These are phyloP conservation scores for Danionella cerebrum DNA, from an alignment of 2,113 vertebrate genomes.

Conservation along the genomic window DNA sequence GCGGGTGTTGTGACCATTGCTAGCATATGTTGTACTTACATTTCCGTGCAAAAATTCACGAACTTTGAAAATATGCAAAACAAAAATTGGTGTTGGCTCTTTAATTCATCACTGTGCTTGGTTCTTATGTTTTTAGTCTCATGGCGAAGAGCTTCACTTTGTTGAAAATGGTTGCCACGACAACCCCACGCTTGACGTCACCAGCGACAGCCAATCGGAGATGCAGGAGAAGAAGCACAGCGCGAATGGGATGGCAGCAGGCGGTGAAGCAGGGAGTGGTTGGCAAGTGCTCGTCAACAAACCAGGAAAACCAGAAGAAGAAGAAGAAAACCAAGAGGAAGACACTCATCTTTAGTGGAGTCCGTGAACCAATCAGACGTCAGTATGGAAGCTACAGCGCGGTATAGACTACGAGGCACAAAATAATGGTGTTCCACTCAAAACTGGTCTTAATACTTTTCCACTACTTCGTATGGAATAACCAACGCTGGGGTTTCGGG, in stretches of 20 bases:
- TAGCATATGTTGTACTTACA: too few species aligned
- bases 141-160: constrained; percentile 86
- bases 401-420: constrained; percentile 9
- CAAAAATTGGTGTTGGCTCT: background rate
- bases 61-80: too few species aligned
- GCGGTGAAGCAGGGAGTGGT: constrained; percentile 56
- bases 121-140: constrained; percentile 57
- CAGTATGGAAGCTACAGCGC: constrained; percentile 2
- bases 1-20: too few species aligned
- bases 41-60: too few species aligned
- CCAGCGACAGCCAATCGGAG: constrained; percentile 83
- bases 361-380: constrained; percentile 4
- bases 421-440: too few species aligned
- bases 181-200: constrained; percentile 94
- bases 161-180: constrained; percentile 97
- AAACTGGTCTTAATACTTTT: too few species aligned
- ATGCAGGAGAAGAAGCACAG: constrained; percentile 88
- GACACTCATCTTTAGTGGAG: constrained; percentile 95
- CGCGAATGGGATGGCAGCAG: constrained; percentile 76
- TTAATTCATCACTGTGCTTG: background rate
- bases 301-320: constrained; percentile 75
- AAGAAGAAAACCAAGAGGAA: constrained; percentile 84
- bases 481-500: too few species aligned
- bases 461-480: too few species aligned
- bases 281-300: constrained; percentile 91